A percentile compares a stretch with the other conserved stretches of the same genome.
Evolutionary conservation across 2,797 vertebrate genomes (phyloP).

Genomic region (Syngnathus rostellatus): DNA sequence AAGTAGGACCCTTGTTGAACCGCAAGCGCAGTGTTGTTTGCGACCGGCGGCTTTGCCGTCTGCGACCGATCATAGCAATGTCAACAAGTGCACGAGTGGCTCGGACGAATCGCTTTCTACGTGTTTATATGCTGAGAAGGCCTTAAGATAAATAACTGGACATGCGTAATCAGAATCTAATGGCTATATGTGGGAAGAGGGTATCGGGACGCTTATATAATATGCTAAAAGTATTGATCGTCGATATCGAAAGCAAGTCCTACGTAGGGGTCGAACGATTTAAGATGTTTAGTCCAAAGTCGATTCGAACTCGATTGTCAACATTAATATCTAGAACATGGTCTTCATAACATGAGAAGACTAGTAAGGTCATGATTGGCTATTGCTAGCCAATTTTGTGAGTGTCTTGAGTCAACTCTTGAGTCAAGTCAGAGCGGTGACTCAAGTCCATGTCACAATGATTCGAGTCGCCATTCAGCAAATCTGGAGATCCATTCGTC

Average conservation of each 20-base stretch:
- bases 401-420: neutral
- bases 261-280: neutral
- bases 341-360: no score
- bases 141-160: neutral
- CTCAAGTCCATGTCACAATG: neutral
- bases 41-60: conserved; percentile 37
- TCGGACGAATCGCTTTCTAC: conserved; percentile 8
- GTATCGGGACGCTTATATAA: neutral
- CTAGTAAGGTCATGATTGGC: no score
- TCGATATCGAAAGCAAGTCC: neutral
- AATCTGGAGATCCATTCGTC: neutral
- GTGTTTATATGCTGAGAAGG: neutral
- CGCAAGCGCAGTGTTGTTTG: conserved; percentile 43
- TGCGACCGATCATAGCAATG: conserved; percentile 46
- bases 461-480: neutral
- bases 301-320: no score
- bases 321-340: no score
- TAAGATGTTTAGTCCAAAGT: no score
- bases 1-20: conserved; percentile 53
- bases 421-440: neutral
- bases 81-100: conserved; percentile 37
- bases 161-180: neutral
- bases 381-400: no score
- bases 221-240: neutral
- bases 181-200: neutral